Conservation (phyloP, 2,113 vertebrate genomes). For the Ptilonorhynchus violaceus region DNA sequence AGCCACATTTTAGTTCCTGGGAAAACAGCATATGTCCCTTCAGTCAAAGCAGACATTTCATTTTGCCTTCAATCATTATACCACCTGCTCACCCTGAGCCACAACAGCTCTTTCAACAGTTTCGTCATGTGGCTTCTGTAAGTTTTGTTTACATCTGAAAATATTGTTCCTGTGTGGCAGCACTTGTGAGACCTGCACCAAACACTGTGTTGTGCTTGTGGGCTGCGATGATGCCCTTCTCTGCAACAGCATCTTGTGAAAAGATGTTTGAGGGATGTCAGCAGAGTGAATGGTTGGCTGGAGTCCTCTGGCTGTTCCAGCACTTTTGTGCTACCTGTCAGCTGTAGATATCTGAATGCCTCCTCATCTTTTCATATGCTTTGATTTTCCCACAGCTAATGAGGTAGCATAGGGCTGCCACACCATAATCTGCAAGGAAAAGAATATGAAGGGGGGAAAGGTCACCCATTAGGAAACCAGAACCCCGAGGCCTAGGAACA, state of each 20-base stretch:
- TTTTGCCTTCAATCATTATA: neutral
- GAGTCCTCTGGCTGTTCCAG: neutral
- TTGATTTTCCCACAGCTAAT: neutral
- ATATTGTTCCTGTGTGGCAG: neutral
- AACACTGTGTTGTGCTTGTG: neutral
- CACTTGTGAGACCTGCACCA: neutral
- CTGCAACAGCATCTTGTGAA: neutral
- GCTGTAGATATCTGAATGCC: neutral
- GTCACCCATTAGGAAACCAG: neutral
- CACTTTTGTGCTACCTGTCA: slow-evolving; percentile 1
- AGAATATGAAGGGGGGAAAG: neutral
- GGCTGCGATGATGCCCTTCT: neutral
- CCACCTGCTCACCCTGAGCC: slow-evolving; percentile 1
- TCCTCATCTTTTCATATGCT: neutral
- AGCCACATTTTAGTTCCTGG: neutral
- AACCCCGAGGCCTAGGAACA: neutral
- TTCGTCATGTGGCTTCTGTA: neutral
- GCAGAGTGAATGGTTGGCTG: neutral
- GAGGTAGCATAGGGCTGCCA: neutral
- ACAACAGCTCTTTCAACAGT: neutral
- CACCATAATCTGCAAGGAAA: neutral
- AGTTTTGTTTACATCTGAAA: neutral
- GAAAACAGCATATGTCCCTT: neutral
- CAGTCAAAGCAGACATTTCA: neutral
- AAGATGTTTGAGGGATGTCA: neutral